Evolutionary conservation across 64 coral and sea anemone genomes (phyloP).

Genomic region (Actinia equina): DNA sequence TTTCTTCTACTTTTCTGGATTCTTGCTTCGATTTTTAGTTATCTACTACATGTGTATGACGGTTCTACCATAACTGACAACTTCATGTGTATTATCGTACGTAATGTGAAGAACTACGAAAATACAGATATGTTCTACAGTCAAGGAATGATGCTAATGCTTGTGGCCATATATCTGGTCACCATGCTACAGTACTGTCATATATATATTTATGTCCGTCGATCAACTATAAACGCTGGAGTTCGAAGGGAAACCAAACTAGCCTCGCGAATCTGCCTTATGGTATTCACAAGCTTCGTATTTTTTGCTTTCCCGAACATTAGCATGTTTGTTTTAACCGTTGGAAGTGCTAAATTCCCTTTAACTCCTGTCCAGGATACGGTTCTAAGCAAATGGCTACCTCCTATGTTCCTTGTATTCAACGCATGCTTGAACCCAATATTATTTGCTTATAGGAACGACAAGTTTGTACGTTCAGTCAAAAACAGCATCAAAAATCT

Average conservation of each 20-base stretch:
- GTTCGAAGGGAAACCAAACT: constrained; percentile 24
- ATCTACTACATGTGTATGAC: constrained; percentile 14
- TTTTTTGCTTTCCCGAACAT: constrained; percentile 52
- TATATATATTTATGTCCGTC: constrained; percentile 22
- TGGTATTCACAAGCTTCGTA: constrained; percentile 34
- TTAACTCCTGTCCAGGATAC: not conserved
- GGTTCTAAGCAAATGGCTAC: constrained; percentile 8
- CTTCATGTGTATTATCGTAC: constrained; percentile 36
- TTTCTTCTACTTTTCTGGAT: constrained; percentile 9
- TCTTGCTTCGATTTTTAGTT: not conserved
- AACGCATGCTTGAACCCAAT: constrained; percentile 47
- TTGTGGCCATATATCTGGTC: constrained; percentile 23
- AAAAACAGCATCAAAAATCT: not conserved
- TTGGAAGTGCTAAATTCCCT: not conserved
- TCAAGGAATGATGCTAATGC: constrained; percentile 24
- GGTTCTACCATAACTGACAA: constrained; percentile 10
- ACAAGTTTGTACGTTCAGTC: constrained; percentile 14
- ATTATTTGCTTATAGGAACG: constrained; percentile 42
- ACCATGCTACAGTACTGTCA: constrained; percentile 23
- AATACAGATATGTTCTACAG: constrained; percentile 8
- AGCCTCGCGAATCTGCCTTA: constrained; percentile 34
- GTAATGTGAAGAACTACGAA: not conserved
- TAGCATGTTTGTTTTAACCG: not conserved
- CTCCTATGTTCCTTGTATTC: constrained; percentile 28
- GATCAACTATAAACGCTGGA: not conserved